Evolutionary conservation across 1,140 invertebrate species (phyloP).

Genomic region (Littorina saxatilis): DNA sequence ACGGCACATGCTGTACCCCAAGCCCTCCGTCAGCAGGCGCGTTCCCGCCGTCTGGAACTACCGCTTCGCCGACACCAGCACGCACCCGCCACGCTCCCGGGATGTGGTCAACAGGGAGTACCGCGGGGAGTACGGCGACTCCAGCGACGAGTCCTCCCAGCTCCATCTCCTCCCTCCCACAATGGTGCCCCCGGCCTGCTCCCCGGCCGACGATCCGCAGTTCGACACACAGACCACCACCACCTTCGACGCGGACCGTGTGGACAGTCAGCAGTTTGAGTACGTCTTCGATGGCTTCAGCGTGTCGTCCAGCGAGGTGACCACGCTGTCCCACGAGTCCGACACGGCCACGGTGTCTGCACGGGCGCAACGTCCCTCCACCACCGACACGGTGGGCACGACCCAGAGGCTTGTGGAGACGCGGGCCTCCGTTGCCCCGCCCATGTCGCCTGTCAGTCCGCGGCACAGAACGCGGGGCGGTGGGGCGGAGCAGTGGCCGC

Average conservation of each 20-base stretch:
- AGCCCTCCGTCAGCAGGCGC: conserved; percentile 14
- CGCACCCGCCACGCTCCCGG: not conserved
- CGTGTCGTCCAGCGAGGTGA: not conserved
- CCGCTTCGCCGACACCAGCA: not conserved
- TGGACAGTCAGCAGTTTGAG: conserved; percentile 17
- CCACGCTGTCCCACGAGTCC: not conserved
- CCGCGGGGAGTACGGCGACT: not conserved
- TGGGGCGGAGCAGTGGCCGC: conserved; percentile 11
- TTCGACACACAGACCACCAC: not conserved
- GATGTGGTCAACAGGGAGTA: not conserved
- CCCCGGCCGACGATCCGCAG: not conserved
- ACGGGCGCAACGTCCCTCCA: conserved; percentile 18
- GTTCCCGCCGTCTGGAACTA: conserved; percentile 1
- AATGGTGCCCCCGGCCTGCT: not conserved
- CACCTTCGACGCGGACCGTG: conserved; percentile 23
- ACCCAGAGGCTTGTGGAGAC: conserved; percentile 10
- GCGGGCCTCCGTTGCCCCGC: not conserved
- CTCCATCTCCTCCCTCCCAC: not conserved
- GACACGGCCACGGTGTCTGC: conserved; percentile 19
- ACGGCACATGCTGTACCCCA: not conserved
- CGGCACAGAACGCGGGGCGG: not conserved
- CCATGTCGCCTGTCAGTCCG: not conserved
- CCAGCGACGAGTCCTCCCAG: not conserved
- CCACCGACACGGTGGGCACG: conserved; percentile 1
- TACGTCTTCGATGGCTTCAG: conserved; percentile 19